A percentile compares a stretch with the other conserved stretches of the same genome.
phyloP scores from a whole-genome alignment of 2,888 invertebrate species.

The Calameuta pallipes region DNA sequence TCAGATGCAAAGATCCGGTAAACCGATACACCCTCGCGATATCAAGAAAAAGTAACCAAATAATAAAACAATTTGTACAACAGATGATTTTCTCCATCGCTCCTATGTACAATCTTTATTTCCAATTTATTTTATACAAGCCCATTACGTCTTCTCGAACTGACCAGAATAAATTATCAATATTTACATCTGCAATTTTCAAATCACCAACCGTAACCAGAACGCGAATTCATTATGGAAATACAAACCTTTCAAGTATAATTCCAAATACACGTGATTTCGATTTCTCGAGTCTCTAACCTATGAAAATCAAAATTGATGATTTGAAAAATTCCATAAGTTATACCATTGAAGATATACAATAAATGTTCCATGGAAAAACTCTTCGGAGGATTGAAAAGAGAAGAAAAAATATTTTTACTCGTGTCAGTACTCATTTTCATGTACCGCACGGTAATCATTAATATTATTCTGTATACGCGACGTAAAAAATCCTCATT shows the following conservation, averaged over 20 bases:
- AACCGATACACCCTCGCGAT: constrained; percentile 32
- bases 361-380: background rate
- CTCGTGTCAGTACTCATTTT: background rate
- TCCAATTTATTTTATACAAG: constrained; percentile 9
- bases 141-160: background rate
- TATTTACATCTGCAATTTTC: background rate
- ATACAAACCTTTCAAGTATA: background rate
- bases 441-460: background rate
- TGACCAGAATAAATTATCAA: background rate
- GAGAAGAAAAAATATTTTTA: background rate
- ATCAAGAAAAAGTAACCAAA: constrained; percentile 13
- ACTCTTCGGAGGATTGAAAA: background rate
- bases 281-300: background rate
- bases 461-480: background rate
- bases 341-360: background rate
- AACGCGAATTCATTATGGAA: background rate
- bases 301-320: background rate
- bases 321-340: background rate
- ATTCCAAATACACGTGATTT: background rate
- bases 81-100: constrained; percentile 10
- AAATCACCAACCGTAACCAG: background rate
- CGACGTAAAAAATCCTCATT: background rate
- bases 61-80: constrained; percentile 14
- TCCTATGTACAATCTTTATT: constrained; percentile 42
- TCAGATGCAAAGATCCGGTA: constrained; percentile 43